Evolutionary conservation across 1,140 invertebrate species (phyloP).

Genomic region (Scaptomyza graminum): DNA sequence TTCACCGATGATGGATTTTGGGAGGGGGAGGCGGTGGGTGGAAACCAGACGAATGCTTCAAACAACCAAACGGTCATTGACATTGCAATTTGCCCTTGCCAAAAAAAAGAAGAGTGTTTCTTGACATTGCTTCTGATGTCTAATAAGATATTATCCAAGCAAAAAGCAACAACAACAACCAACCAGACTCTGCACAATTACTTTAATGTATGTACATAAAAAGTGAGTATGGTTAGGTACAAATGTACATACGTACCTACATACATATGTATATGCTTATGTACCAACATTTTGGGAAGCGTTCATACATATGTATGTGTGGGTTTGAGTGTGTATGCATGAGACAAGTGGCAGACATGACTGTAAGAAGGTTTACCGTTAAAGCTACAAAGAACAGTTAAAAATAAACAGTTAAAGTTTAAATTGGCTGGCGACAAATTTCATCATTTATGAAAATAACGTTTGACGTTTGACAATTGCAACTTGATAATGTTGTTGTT

Average conservation of each 20-base stretch:
- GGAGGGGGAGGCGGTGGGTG: constrained; percentile 33
- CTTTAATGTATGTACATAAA: constrained; percentile 1
- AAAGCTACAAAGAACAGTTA: too few relatives aligned
- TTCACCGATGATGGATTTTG: constrained; percentile 16
- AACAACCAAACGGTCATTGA: constrained; percentile 55
- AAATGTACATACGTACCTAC: background rate
- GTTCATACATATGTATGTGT: background rate
- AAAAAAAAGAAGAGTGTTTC: constrained; percentile 44
- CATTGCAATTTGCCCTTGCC: constrained; percentile 64
- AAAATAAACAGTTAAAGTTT: too few relatives aligned
- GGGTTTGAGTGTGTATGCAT: background rate
- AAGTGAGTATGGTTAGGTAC: constrained; percentile 1
- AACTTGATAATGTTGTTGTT: constrained; percentile 4
- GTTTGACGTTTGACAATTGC: constrained; percentile 2
- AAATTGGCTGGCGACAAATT: background rate
- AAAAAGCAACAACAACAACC: constrained; percentile 1
- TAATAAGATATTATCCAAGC: constrained; percentile 42
- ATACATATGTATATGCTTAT: background rate
- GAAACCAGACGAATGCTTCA: constrained; percentile 63
- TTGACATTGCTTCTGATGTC: constrained; percentile 53
- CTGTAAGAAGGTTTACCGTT: too few relatives aligned
- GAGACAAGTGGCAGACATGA: too few relatives aligned
- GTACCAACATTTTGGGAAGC: background rate
- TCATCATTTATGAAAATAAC: background rate
- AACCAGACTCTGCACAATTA: constrained; percentile 1